Conservation (phyloP, 1,140 invertebrate species). For the Drosophila melanica region DNA sequence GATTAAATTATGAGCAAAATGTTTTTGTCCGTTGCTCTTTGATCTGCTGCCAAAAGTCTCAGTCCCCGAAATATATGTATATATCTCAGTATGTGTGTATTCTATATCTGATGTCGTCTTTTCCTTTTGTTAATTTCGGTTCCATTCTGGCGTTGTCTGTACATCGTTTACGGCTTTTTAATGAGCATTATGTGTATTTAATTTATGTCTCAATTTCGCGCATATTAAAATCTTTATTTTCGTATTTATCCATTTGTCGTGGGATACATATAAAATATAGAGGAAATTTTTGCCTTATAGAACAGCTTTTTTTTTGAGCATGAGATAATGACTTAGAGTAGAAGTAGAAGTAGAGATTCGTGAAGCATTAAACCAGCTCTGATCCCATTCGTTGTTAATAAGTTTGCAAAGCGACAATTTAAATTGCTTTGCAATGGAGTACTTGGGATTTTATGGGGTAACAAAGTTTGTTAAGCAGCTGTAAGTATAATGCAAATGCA, state of each 20-base stretch:
- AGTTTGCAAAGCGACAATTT: conserved; percentile 30
- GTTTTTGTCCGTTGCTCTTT: conserved; percentile 63
- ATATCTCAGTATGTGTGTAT: conserved; percentile 2
- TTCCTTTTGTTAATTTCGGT: conserved; percentile 30
- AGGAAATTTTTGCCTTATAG: not conserved
- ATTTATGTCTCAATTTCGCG: conserved; percentile 82
- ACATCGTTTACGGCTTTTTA: conserved; percentile 73
- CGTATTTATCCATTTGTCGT: not conserved
- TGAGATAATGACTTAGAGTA: not conserved
- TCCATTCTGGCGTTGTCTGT: conserved; percentile 23
- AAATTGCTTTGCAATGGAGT: conserved; percentile 21
- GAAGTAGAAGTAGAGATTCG: not conserved
- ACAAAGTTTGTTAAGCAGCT: conserved; percentile 46
- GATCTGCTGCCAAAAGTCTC: conserved; percentile 71
- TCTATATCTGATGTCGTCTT: conserved; percentile 1
- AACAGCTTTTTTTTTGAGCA: not conserved
- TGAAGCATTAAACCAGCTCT: not conserved
- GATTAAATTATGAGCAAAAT: conserved; percentile 80
- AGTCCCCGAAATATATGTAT: conserved; percentile 1
- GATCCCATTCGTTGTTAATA: conserved; percentile 20
- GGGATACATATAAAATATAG: not conserved
- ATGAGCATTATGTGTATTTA: conserved; percentile 81
- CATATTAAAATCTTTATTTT: conserved; percentile 74
- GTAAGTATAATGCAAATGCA: conserved; percentile 18
- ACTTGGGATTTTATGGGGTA: conserved; percentile 1